These are phyloP conservation scores for Hormaphis cornu DNA, from an alignment of 1,140 invertebrate genomes.

Conservation along the genomic window DNA sequence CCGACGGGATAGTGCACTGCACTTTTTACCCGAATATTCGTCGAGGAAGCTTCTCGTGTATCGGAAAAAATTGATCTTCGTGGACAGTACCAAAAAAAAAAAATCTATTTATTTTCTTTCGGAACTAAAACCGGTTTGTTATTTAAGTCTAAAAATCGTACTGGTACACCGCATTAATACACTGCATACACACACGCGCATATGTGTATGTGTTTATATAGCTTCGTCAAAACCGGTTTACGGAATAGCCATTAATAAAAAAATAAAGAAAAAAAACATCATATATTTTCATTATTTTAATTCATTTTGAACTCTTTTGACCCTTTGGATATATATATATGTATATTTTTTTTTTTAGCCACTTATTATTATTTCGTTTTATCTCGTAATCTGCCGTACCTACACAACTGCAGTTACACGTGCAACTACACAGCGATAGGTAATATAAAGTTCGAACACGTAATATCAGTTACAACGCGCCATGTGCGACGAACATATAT, in stretches of 20 bases:
- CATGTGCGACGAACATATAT: no score
- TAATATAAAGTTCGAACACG: no score
- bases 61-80: neutral
- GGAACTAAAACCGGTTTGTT: slow-evolving; percentile 44
- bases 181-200: neutral
- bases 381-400: neutral
- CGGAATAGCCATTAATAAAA: slow-evolving; percentile 25
- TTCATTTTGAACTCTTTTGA: slow-evolving; percentile 22
- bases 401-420: no score
- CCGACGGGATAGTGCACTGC: neutral
- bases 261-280: slow-evolving; percentile 5
- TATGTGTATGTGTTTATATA: no score
- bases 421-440: no score
- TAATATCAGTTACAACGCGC: no score
- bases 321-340: no score
- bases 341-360: slow-evolving; percentile 10
- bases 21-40: neutral
- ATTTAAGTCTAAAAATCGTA: slow-evolving; percentile 45
- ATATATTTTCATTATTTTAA: slow-evolving; percentile 29
- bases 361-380: neutral
- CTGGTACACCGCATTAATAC: neutral
- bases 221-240: slow-evolving; percentile 24
- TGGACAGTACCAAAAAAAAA: slow-evolving; percentile 36
- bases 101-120: slow-evolving; percentile 24
- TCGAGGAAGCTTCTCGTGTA: no score